These are phyloP conservation scores for Fregetta grallaria DNA, from an alignment of 2,113 vertebrate genomes.

Conservation along the genomic window DNA sequence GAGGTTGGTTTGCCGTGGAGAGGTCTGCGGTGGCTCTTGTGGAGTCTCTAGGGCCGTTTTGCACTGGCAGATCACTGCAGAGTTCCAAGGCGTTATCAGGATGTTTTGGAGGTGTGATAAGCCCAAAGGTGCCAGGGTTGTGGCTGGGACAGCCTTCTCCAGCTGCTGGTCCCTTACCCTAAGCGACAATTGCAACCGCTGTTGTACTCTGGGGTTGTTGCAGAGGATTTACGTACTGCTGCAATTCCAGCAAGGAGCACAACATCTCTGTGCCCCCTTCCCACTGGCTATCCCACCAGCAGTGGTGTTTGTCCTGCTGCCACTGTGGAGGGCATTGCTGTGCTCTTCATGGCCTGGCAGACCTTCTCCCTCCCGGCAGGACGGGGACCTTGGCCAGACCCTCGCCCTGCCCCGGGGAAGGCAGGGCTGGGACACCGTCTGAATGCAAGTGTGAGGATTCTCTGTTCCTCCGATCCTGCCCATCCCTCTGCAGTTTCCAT, in stretches of 20 bases:
- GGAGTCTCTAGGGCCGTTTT: fast-evolving
- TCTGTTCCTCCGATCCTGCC: background rate
- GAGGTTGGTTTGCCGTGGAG: background rate
- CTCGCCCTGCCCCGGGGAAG: background rate
- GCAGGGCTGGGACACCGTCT: too few species aligned
- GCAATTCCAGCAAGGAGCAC: background rate
- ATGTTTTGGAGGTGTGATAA: background rate
- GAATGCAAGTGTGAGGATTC: background rate
- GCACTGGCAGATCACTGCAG: background rate
- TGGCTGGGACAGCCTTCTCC: background rate
- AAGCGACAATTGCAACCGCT: fast-evolving
- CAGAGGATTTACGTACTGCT: background rate
- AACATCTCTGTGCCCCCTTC: fast-evolving
- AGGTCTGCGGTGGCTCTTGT: background rate
- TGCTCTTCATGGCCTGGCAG: background rate
- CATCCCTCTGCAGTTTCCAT: background rate
- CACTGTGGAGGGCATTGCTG: background rate
- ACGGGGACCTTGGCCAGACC: background rate
- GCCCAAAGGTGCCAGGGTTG: background rate
- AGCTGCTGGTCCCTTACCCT: background rate
- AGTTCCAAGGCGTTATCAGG: background rate
- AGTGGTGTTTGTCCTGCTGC: background rate
- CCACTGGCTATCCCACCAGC: fast-evolving
- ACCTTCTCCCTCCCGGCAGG: background rate
- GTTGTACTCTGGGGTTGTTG: fast-evolving